Evolutionary conservation across 2,797 vertebrate genomes (phyloP), one percentile per base, ranked within the genome.

Genomic region (Lepilemur septentrionalis): DNA sequence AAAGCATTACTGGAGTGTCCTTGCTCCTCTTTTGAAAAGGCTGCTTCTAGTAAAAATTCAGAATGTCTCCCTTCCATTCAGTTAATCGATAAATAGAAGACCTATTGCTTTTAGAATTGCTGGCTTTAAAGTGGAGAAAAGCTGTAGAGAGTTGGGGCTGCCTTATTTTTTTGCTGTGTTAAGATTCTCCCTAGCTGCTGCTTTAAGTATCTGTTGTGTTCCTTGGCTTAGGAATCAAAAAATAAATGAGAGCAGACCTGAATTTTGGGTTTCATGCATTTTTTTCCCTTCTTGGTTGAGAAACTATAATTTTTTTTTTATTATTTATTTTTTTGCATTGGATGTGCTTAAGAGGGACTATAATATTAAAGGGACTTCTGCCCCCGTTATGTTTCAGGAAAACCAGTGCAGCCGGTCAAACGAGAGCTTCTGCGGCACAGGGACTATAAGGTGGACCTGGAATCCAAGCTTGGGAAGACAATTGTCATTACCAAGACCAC

Each of bases 401-500:
- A 99, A 98, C 98, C 98, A 0, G 98, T 99, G 94, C 99, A 98
- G n/a, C 99, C 99, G 0, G 98, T 99, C 97, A 99, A 99, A 97
- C 98, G 99, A 75, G 99, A 99, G 84, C 99, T 99, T 69, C 99
- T 99, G 90, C 99, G 99, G 30, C 99, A 99, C 99, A 98, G 99
- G 92, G 99, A 99, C 98, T 99, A 99, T 97, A 99, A 99, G 87
- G 99, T 99, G 99, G 99, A 99, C 94, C 98, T 99, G 99, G 99
- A 99, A 98, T 99, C 99, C 12, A 99, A 99, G 98, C 99, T 99
- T 98, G 99, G 99, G 11, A 99, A 99, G 98, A 99, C 99, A 93
- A 99, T 99, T 3, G 99, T 99, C 98, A 99, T 99, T 98, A 99
- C 99, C 32, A 99, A 99, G 98, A 99, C 99, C 2, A 99, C 99